Evolutionary conservation across 1,140 invertebrate species (phyloP), one percentile per base, ranked within the genome.

Genomic region (Drosophila lacertosa): DNA sequence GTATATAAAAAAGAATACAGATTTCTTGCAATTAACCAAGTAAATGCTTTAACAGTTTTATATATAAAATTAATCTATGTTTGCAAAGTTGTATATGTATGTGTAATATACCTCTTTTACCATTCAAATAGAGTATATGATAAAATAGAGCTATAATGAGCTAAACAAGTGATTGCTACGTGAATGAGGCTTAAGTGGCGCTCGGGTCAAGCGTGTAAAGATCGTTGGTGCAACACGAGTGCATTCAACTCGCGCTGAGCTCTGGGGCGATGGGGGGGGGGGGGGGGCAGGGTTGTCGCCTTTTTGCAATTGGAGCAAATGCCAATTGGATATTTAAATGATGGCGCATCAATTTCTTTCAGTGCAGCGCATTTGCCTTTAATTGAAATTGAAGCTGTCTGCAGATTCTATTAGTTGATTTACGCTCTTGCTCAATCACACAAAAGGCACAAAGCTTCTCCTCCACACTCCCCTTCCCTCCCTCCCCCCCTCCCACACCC

Each of bases 381-480:
- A 86, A 86, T 86, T 84, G 77, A 84, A 84, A 86, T 84, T 84
- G 81, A 84, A 86, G 72, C 81, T 73, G 81, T 84, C 81, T 84
- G 81, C 75, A 81, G 81, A 84, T 81, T 86, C 81, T 81, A 84
- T 84, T 86, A 84, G 77, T 84, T 81, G 68, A 84, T 84, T 78
- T 86, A 77, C 71, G 72, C 67, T 58, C 72, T 74, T 83, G 53
- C 62, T 62, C 48, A 63, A 51, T 59, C 40, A 60, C 35, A 39
- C 57, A 70, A 20, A 11, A 3, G 54, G 62, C 55, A 60, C 50
- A 48, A n/a, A 15, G n/a, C n/a, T 10, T n/a, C 16, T 16, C 18
- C 42, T 13, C 3, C 24, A 48, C 44, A 4, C 45, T n/a, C 45
- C 22, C 22, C 1, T 1, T 4, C 3, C 3, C 2, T 9, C 6